These are phyloP conservation scores for Luperina nickerlii DNA, from an alignment of 2,888 invertebrate species.

Conservation along the genomic window DNA sequence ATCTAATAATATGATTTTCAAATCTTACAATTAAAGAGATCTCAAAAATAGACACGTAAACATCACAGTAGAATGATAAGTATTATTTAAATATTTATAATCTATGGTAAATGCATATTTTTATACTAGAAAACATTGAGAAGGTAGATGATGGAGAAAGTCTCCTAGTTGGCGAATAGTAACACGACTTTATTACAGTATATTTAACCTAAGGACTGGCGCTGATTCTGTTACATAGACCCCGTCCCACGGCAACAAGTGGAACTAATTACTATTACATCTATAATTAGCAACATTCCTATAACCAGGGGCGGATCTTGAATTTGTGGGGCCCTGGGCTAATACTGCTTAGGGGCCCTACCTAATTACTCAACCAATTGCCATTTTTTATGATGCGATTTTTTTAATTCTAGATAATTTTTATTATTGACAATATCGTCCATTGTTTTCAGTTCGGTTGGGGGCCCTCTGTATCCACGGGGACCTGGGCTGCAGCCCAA, in stretches of 20 bases:
- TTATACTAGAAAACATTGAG: conserved; percentile 20
- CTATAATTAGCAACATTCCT: background rate
- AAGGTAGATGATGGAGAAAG: conserved; percentile 8
- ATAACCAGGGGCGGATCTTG: too few species aligned
- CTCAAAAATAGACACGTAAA: conserved; percentile 50
- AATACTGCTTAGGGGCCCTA: too few species aligned
- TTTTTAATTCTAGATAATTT: too few species aligned
- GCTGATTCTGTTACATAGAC: conserved; percentile 12
- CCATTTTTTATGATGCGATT: too few species aligned
- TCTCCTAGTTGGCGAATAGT: background rate
- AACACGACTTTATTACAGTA: conserved; percentile 7
- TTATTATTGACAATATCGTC: too few species aligned
- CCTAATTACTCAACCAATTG: too few species aligned
- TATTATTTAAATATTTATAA: conserved; percentile 3
- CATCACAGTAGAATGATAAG: conserved; percentile 46
- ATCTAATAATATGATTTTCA: conserved; percentile 38
- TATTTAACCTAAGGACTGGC: background rate
- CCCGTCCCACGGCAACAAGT: background rate
- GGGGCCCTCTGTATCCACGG: too few species aligned
- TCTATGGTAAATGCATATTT: conserved; percentile 41
- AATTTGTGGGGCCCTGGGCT: too few species aligned
- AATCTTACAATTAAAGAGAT: conserved; percentile 46
- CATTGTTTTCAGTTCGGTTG: too few species aligned
- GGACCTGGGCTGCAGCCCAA: too few species aligned
- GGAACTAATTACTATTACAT: background rate